Base-by-base conservation (phyloP, 2,888 invertebrate species). In the Coleophora deauratella region DNA sequence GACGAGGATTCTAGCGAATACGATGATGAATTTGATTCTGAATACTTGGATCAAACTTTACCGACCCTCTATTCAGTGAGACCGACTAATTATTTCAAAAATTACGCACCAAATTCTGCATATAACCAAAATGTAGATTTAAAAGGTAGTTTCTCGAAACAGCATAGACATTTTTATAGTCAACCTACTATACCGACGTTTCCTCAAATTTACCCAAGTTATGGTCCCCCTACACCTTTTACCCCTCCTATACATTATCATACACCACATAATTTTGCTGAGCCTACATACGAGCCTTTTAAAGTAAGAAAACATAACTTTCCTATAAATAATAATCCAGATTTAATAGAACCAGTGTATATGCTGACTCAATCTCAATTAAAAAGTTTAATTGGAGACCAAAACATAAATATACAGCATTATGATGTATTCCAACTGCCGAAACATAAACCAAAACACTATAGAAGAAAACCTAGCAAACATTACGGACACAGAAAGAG, bases 341-440 rank as follows among this genome's bases (percentile, higher is more conserved):
- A 56, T 27, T 14, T 56, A 3, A 47, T 72, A 13, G 82, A 85
- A 50, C 82, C 84, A 0, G 66, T 84, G 0, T 84, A 81, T 37
- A 67, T 85, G 65, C 44, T 85, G 9, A 80, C 82, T 1, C 69
- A 76, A 43, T 60, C 75, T 0, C 81, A 85, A 37, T 48, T 85
- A 1, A 75, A 76, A 51, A 66, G 66, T 15, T 46, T 85, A 1
- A 54, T 81, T 1, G 77, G 78, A 0, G 69, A 75, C 37, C 71
- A 76, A 33, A 78, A 77, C 45, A 49, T 78, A 1, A 81, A 84
- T 44, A 76, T 82, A 21, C 69, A 73, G 31, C 81, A 82, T 57
- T 59, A 79, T 37, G 80, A 80, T 34, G 62, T 79, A 0, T 78
- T 59, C 32, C 76, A 81, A 46, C 50, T 66, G n/a, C 47, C 62